These are phyloP conservation scores for Dioctria linearis DNA, from an alignment of 2,888 invertebrate genomes.

Conservation along the genomic window DNA sequence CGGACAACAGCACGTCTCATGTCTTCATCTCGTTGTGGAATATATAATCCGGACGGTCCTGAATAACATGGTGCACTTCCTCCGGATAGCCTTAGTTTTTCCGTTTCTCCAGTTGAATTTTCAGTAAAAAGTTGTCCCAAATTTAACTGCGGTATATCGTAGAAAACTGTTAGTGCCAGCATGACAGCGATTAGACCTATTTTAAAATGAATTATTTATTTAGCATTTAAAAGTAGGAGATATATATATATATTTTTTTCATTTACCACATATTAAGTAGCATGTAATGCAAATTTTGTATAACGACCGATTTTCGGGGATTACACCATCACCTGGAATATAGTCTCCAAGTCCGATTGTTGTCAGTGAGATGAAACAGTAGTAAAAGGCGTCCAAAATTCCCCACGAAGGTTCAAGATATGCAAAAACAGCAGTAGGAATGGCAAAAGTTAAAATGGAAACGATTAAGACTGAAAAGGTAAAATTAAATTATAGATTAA, in stretches of 20 bases:
- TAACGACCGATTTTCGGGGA: slow-evolving; percentile 82
- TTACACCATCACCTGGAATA: slow-evolving; percentile 83
- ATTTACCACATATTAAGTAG: slow-evolving; percentile 71
- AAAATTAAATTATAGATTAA: not conserved
- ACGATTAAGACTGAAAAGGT: slow-evolving; percentile 72
- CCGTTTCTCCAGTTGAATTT: slow-evolving; percentile 75
- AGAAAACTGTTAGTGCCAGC: slow-evolving; percentile 87
- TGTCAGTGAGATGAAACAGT: slow-evolving; percentile 91
- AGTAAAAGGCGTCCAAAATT: slow-evolving; percentile 89
- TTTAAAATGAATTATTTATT: slow-evolving; percentile 54
- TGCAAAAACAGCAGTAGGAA: slow-evolving; percentile 84
- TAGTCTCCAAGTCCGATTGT: slow-evolving; percentile 93
- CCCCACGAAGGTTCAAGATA: slow-evolving; percentile 86
- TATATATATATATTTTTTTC: too few relatives aligned
- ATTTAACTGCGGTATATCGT: slow-evolving; percentile 91
- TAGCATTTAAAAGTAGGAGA: too few relatives aligned
- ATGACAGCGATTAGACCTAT: slow-evolving; percentile 87
- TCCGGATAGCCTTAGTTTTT: slow-evolving; percentile 78
- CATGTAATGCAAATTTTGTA: slow-evolving; percentile 88
- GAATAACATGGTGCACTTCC: slow-evolving; percentile 69
- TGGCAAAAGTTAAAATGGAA: slow-evolving; percentile 77
- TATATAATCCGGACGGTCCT: slow-evolving; percentile 70
- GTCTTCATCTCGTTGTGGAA: slow-evolving; percentile 73
- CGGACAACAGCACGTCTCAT: slow-evolving; percentile 77
- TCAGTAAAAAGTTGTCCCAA: slow-evolving; percentile 84